phyloP scores from a whole-genome alignment of 2,113 vertebrate species.

The Otis tarda region DNA sequence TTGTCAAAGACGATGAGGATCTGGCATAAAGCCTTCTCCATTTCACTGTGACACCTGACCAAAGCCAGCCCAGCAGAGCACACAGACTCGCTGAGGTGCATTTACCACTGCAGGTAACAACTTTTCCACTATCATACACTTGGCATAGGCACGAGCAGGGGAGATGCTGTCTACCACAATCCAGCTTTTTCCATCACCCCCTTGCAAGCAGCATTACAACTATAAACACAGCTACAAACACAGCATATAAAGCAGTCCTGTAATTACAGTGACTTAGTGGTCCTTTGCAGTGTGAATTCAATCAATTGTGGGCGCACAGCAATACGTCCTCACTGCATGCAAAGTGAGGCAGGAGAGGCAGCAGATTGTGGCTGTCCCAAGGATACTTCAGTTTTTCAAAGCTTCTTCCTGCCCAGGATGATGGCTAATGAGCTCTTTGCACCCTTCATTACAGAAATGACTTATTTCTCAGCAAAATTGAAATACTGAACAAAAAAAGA shows the following conservation, averaged over 20 bases:
- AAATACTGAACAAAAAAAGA: background rate
- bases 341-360: background rate
- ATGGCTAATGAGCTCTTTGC: background rate
- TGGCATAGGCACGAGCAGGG: accelerated
- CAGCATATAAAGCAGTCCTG: background rate
- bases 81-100: background rate
- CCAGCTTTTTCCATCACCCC: background rate
- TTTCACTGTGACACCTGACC: background rate
- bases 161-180: background rate
- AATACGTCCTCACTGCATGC: background rate
- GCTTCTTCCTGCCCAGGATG: background rate
- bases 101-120: background rate
- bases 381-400: background rate
- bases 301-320: background rate
- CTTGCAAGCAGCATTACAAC: background rate
- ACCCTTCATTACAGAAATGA: background rate
- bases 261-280: constrained; percentile 1
- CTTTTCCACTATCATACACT: background rate
- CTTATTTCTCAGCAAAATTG: background rate
- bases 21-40: background rate
- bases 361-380: background rate
- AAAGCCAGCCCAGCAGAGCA: background rate
- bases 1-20: background rate
- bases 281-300: background rate
- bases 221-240: background rate